A percentile compares a stretch with the other conserved stretches of the same genome.
Evolutionary conservation across 2,797 vertebrate species (phyloP).

Genomic region (Vultur gryphus): DNA sequence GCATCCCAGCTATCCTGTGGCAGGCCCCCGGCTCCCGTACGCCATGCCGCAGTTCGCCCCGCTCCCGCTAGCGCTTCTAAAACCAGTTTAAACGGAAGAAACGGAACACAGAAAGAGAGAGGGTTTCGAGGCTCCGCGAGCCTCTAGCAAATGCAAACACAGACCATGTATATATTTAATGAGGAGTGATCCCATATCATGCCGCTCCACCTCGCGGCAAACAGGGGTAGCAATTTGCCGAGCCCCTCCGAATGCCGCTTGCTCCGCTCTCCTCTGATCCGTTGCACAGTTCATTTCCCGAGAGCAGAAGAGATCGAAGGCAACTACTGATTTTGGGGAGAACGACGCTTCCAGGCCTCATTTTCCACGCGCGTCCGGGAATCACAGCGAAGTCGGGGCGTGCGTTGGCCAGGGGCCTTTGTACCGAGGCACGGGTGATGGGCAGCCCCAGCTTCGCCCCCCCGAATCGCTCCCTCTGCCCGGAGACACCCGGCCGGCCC

Average conservation of each 20-base stretch:
- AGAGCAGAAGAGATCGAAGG: not conserved
- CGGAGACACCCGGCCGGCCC: accelerated
- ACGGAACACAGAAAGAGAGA: too few species aligned
- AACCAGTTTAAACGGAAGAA: not conserved
- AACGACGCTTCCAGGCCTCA: not conserved
- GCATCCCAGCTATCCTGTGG: not conserved
- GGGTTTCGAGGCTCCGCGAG: not conserved
- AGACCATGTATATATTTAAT: not conserved
- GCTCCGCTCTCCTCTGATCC: not conserved
- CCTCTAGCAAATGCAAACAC: not conserved
- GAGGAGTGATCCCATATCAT: not conserved
- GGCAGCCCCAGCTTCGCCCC: not conserved
- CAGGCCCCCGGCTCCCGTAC: not conserved
- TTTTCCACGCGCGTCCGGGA: not conserved
- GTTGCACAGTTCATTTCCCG: not conserved
- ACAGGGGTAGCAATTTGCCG: not conserved
- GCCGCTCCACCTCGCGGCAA: not conserved
- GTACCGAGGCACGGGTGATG: accelerated
- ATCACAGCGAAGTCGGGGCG: not conserved
- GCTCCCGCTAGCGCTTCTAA: not conserved
- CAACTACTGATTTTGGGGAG: not conserved
- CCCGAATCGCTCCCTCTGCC: not conserved
- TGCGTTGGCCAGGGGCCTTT: accelerated
- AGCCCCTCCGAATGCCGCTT: not conserved
- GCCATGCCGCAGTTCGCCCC: accelerated